Evolutionary conservation across 2,888 invertebrate species (phyloP).

Genomic region (Agonopterix alstromeriana): DNA sequence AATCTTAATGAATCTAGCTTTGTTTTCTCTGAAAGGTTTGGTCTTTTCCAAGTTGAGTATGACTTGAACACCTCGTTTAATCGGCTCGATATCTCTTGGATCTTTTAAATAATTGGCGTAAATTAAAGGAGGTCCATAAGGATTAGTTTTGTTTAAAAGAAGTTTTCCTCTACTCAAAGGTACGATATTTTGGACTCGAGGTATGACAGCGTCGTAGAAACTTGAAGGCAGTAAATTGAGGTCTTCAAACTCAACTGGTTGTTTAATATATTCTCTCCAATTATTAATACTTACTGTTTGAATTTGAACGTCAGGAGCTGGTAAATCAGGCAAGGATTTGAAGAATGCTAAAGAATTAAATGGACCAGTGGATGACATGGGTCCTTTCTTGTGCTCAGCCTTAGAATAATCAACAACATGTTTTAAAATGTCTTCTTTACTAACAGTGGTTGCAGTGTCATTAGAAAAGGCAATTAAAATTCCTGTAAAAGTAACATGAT

Average conservation of each 20-base stretch:
- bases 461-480: slow-evolving; percentile 71
- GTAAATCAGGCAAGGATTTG: slow-evolving; percentile 58
- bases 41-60: slow-evolving; percentile 75
- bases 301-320: slow-evolving; percentile 78
- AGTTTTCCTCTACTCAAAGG: slow-evolving; percentile 79
- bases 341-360: slow-evolving; percentile 75
- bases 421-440: slow-evolving; percentile 42
- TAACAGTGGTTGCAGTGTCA: slow-evolving; percentile 56
- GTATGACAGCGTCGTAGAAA: slow-evolving; percentile 76
- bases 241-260: slow-evolving; percentile 56
- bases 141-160: slow-evolving; percentile 79
- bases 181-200: slow-evolving; percentile 74
- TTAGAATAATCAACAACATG: slow-evolving; percentile 47
- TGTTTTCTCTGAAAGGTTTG: slow-evolving; percentile 69
- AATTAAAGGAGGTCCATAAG: slow-evolving; percentile 81
- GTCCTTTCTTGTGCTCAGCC: slow-evolving; percentile 38
- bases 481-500: slow-evolving; percentile 76
- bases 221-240: slow-evolving; percentile 63
- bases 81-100: slow-evolving; percentile 73
- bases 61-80: slow-evolving; percentile 78
- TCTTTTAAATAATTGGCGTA: slow-evolving; percentile 80
- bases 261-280: slow-evolving; percentile 61
- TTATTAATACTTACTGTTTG: slow-evolving; percentile 60
- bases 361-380: slow-evolving; percentile 71
- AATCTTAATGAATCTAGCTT: slow-evolving; percentile 69